Percentiles rank a stretch among this genome's conserved stretches.
phyloP scores from a whole-genome alignment of 2,888 invertebrate genomes.

The Mayetiola destructor region DNA sequence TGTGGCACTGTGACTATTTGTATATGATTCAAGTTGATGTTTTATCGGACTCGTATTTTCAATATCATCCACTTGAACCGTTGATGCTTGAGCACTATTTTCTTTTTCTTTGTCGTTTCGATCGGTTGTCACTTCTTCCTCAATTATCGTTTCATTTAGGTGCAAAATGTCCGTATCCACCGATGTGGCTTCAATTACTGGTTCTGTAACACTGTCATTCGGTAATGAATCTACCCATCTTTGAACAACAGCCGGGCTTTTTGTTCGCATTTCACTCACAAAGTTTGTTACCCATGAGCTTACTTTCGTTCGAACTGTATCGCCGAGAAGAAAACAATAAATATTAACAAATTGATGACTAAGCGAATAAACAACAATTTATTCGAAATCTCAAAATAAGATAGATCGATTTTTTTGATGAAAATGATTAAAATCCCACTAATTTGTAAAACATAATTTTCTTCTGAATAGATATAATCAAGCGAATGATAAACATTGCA shows the following conservation, averaged over 20 bases:
- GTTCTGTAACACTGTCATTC: not conserved
- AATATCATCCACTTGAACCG: not conserved
- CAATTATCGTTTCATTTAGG: not conserved
- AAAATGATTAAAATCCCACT: too few relatives aligned
- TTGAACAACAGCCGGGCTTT: constrained; percentile 19
- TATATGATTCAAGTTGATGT: too few relatives aligned
- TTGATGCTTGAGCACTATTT: not conserved
- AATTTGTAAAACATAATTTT: too few relatives aligned
- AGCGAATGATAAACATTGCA: too few relatives aligned
- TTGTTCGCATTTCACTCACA: constrained; percentile 20
- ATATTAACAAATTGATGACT: too few relatives aligned
- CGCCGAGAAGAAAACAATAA: not conserved
- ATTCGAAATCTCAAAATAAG: too few relatives aligned
- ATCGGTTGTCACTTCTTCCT: not conserved
- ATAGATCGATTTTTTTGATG: too few relatives aligned
- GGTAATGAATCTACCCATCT: constrained; percentile 20
- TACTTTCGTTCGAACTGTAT: constrained; percentile 18
- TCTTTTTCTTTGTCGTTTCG: not conserved
- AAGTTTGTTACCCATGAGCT: constrained; percentile 20
- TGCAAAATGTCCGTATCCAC: not conserved
- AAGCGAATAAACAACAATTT: not conserved
- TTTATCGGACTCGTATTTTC: not conserved
- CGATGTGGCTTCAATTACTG: too few relatives aligned
- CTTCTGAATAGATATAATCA: too few relatives aligned
- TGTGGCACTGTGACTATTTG: too few relatives aligned